Percentiles rank a stretch among this genome's conserved stretches.
These are phyloP conservation scores for Tauraco hartlaubi DNA, from an alignment of 2,797 vertebrate genomes.

Conservation along the genomic window DNA sequence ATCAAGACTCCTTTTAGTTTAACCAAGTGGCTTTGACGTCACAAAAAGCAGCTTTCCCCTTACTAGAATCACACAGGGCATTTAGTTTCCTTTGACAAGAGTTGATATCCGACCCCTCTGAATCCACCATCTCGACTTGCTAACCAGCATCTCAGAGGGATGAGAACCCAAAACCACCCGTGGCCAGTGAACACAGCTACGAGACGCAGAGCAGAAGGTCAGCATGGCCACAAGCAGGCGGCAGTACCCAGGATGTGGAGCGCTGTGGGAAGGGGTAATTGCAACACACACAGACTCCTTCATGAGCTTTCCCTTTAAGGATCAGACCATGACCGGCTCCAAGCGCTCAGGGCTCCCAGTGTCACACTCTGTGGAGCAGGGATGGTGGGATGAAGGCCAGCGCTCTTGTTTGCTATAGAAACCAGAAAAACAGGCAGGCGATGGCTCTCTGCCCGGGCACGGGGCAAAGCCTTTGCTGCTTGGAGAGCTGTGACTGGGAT, in stretches of 20 bases:
- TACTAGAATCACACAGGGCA: neutral
- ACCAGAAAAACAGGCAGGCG: neutral
- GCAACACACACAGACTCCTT: accelerated
- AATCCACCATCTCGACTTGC: neutral
- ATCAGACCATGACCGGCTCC: neutral
- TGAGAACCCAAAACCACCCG: accelerated
- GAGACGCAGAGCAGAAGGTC: neutral
- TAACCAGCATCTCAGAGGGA: neutral
- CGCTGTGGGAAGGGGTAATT: neutral
- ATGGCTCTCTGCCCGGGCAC: neutral
- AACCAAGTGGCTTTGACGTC: neutral
- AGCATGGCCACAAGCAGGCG: neutral
- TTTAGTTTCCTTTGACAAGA: neutral
- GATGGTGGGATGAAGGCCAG: neutral
- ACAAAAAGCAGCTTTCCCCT: neutral
- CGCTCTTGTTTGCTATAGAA: neutral
- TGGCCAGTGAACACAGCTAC: accelerated
- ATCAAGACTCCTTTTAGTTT: neutral
- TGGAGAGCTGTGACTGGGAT: neutral
- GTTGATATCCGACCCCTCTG: neutral
- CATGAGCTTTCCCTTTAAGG: neutral
- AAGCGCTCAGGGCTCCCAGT: neutral
- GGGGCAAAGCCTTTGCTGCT: neutral
- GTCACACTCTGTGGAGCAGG: neutral
- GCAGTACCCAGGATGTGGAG: neutral